phyloP scores from a whole-genome alignment of 2,797 vertebrate genomes.

The Orestias chungarensis region DNA sequence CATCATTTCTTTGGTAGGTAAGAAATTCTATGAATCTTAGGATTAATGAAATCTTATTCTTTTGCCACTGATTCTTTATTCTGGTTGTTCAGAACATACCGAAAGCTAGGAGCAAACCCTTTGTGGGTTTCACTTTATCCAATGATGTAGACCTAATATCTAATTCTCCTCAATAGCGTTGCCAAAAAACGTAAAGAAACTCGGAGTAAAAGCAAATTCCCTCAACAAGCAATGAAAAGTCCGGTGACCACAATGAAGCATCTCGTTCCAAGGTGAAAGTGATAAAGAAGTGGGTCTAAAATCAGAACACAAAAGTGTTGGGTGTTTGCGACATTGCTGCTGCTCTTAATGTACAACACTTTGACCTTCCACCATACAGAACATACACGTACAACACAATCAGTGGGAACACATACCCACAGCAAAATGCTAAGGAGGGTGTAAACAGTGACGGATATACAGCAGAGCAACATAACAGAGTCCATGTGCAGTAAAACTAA shows the following conservation, averaged over 20 bases:
- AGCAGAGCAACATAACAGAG: neutral
- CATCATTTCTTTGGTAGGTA: too few species aligned
- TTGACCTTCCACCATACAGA: constrained; percentile 17
- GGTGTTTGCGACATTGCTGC: constrained; percentile 20
- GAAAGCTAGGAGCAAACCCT: too few species aligned
- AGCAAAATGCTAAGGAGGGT: neutral
- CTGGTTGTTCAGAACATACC: too few species aligned
- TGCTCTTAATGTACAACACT: constrained; percentile 30
- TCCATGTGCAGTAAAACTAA: neutral
- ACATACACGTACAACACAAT: constrained; percentile 3
- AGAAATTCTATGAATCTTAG: too few species aligned
- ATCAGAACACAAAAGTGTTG: too few species aligned
- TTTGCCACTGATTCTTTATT: too few species aligned
- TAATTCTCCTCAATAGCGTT: neutral
- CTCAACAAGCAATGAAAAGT: too few species aligned
- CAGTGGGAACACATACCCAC: neutral
- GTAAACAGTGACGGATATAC: neutral
- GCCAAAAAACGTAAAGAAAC: too few species aligned
- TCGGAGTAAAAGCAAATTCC: too few species aligned
- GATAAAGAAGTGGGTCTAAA: neutral
- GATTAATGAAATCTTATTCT: too few species aligned
- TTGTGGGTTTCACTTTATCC: neutral
- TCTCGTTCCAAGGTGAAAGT: too few species aligned
- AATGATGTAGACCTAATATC: neutral
- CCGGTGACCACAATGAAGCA: too few species aligned